Evolutionary conservation across 2,888 invertebrate species (phyloP).

Genomic region (Tetanocera ferruginea): DNA sequence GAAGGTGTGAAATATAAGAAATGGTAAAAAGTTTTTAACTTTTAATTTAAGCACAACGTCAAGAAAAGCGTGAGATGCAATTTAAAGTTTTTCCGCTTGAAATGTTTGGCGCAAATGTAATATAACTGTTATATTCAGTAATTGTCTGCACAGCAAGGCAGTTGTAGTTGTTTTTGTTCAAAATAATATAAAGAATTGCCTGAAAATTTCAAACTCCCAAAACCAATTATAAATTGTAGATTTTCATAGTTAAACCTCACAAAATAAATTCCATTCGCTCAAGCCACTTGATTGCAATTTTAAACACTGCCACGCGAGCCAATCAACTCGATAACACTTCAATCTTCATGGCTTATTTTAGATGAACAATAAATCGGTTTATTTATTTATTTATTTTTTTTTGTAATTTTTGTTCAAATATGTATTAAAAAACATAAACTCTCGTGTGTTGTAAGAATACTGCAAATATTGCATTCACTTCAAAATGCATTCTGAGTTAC

Average conservation of each 20-base stretch:
- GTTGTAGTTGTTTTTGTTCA: neutral
- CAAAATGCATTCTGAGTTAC: conserved; percentile 7
- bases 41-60: conserved; percentile 33
- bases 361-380: neutral
- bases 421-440: neutral
- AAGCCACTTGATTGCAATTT: neutral
- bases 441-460: neutral
- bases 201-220: neutral
- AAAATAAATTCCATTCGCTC: neutral
- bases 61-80: conserved; percentile 25
- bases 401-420: neutral
- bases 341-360: neutral
- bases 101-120: neutral
- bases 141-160: conserved; percentile 10
- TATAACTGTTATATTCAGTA: neutral
- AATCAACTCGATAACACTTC: neutral
- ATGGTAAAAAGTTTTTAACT: conserved; percentile 42
- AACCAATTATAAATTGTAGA: neutral
- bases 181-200: neutral
- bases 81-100: conserved; percentile 37
- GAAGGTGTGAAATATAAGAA: conserved; percentile 40
- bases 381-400: neutral
- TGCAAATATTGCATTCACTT: conserved; percentile 16
- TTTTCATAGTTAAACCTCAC: neutral
- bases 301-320: neutral